Base-by-base conservation (phyloP, 1,140 invertebrate species). In the Diachasma alloeum region DNA sequence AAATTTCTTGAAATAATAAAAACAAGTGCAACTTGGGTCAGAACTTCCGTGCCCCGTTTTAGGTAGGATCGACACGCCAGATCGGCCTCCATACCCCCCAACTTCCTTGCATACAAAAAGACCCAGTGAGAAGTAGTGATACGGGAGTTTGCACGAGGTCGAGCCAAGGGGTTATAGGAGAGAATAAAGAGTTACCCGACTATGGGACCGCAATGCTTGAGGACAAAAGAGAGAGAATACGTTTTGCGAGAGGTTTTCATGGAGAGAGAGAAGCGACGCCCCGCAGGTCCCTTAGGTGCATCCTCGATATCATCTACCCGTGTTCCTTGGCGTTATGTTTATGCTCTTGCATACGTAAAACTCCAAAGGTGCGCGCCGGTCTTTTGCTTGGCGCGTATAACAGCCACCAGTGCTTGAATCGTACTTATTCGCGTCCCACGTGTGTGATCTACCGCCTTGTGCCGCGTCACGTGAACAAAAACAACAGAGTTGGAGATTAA, bases 261-360 rank as follows among this genome's bases (percentile, higher is more conserved):
- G 67, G 46, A 17, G 48, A 42, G 63, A 17, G 39, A 67, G 63
- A 36, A 15, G 26, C 84, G 83, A 87, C 84, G 82, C 82, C 85
- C 85, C 83, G 83, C 82, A 83, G 84, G 81, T 82, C 59, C 84
- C 83, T 80, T 83, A 85, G 84, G 84, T 87, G 85, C 84, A 86
- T 84, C 82, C 81, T 80, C 83, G 87, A 87, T 86, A 87, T 86
- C 82, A 86, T 88, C 86, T 87, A 87, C 86, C 83, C 83, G 83
- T 89, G 85, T 90, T 89, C 88, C 84, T 87, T 82, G 83, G 82
- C 85, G 83, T 88, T 89, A 87, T 87, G 85, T 84, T 86, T 86
- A 86, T 86, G 82, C 82, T 72, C 80, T 78, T 59, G 85, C 82
- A 85, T 85, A 85, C 82, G 81, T 82, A 83, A 84, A 75, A 71